Percentiles rank a stretch among this genome's conserved stretches.
These are phyloP conservation scores for Theretra japonica DNA, from an alignment of 2,888 invertebrate species.

Conservation along the genomic window DNA sequence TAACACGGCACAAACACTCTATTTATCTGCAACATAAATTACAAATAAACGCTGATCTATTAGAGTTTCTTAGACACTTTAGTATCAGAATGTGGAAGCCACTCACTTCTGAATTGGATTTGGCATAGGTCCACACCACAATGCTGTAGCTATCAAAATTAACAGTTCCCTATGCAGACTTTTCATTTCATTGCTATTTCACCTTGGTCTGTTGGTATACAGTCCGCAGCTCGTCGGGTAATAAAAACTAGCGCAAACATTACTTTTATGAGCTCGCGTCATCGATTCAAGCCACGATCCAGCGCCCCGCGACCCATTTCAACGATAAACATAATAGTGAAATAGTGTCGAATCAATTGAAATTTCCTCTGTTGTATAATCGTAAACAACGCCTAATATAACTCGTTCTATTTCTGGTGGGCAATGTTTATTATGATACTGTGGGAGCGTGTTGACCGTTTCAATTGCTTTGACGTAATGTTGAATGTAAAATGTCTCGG, in stretches of 20 bases:
- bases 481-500: not conserved
- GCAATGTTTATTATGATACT: conserved; percentile 15
- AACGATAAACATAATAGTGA: conserved; percentile 38
- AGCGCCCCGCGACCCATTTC: conserved; percentile 48
- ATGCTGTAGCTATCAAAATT: not conserved
- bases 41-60: too few relatives aligned
- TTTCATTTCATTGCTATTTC: not conserved
- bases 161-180: not conserved
- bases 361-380: conserved; percentile 25
- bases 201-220: not conserved
- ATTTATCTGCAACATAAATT: not conserved
- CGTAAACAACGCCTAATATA: conserved; percentile 22
- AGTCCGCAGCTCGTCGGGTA: not conserved
- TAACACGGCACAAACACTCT: not conserved
- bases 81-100: too few relatives aligned
- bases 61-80: too few relatives aligned
- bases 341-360: conserved; percentile 31
- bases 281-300: conserved; percentile 44
- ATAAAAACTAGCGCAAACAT: conserved; percentile 37
- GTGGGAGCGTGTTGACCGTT: conserved; percentile 1
- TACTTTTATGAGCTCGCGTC: conserved; percentile 48
- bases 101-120: too few relatives aligned
- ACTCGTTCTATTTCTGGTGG: conserved; percentile 4
- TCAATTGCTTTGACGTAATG: conserved; percentile 3
- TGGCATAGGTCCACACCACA: too few relatives aligned